These are phyloP conservation scores for Callitettix versicolor DNA, from an alignment of 1,140 invertebrate species.

Conservation along the genomic window DNA sequence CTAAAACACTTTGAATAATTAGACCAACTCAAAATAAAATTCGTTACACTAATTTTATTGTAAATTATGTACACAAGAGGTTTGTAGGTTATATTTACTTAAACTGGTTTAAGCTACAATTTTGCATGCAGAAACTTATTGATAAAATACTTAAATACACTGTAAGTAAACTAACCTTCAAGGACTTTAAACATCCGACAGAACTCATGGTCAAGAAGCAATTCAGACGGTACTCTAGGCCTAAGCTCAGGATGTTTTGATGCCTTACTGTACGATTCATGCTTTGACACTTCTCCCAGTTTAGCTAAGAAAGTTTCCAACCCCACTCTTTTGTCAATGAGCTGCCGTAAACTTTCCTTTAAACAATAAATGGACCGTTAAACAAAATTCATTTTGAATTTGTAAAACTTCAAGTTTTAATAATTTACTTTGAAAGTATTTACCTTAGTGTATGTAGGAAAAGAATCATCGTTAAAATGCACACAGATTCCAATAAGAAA, in stretches of 20 bases:
- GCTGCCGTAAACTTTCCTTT: conserved; percentile 66
- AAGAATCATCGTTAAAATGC: conserved; percentile 82
- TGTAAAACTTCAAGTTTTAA: neutral
- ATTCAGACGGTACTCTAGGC: conserved; percentile 60
- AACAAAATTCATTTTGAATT: neutral
- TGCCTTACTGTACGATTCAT: conserved; percentile 84
- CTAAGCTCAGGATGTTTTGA: conserved; percentile 86
- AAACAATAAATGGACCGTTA: conserved; percentile 15
- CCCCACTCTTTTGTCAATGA: conserved; percentile 86
- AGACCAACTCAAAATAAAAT: conserved; percentile 9
- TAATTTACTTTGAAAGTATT: conserved; percentile 16
- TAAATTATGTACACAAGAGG: no score
- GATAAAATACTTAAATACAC: no score
- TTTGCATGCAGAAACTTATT: no score
- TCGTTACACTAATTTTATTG: neutral
- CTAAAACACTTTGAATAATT: conserved; percentile 22
- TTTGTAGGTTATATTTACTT: no score
- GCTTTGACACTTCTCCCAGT: conserved; percentile 72
- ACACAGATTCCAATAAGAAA: conserved; percentile 90
- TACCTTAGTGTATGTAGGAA: conserved; percentile 62
- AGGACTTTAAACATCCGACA: conserved; percentile 74
- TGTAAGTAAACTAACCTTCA: conserved; percentile 43
- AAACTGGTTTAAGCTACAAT: no score
- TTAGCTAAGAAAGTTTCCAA: conserved; percentile 81
- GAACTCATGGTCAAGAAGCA: conserved; percentile 93